phyloP scores from a whole-genome alignment of 23 tunicate species.

The Ascidia mentula region DNA sequence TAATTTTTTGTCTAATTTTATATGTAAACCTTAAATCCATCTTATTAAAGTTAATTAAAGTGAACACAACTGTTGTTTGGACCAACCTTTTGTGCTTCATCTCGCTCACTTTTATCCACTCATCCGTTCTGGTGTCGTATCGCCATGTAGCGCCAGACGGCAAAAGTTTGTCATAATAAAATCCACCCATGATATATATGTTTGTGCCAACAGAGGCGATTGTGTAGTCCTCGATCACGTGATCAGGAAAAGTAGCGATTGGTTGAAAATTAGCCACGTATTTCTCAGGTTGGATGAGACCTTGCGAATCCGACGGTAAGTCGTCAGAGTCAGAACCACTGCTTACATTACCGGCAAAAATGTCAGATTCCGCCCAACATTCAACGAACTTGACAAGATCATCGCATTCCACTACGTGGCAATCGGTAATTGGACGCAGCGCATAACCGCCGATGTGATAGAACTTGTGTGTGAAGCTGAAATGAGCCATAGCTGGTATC shows the following conservation, averaged over 20 bases:
- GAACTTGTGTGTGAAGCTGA: constrained; percentile 8
- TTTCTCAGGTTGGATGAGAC: not conserved
- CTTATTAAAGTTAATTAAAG: too few species aligned
- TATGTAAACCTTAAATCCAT: too few species aligned
- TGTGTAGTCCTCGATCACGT: constrained; percentile 31
- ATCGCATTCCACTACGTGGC: not conserved
- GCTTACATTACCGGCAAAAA: not conserved
- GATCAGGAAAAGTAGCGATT: constrained; percentile 30
- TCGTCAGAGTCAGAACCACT: not conserved
- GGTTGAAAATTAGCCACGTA: not conserved
- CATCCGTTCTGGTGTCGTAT: constrained; percentile 41
- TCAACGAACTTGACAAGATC: not conserved
- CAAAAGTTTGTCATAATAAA: constrained; percentile 22
- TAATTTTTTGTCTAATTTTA: too few species aligned
- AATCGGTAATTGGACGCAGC: not conserved
- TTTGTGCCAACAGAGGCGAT: constrained; percentile 20
- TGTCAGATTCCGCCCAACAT: not conserved
- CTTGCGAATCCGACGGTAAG: not conserved
- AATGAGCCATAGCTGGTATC: too few species aligned
- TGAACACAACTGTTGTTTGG: too few species aligned
- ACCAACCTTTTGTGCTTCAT: constrained; percentile 40
- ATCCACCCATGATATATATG: constrained; percentile 42
- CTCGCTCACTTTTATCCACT: constrained; percentile 26
- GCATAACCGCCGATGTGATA: constrained; percentile 17
- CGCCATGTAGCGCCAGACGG: constrained; percentile 36